Percentiles rank a stretch among this genome's conserved stretches.
Evolutionary conservation across 1,140 invertebrate genomes (phyloP).

Genomic region (Apis laboriosa): DNA sequence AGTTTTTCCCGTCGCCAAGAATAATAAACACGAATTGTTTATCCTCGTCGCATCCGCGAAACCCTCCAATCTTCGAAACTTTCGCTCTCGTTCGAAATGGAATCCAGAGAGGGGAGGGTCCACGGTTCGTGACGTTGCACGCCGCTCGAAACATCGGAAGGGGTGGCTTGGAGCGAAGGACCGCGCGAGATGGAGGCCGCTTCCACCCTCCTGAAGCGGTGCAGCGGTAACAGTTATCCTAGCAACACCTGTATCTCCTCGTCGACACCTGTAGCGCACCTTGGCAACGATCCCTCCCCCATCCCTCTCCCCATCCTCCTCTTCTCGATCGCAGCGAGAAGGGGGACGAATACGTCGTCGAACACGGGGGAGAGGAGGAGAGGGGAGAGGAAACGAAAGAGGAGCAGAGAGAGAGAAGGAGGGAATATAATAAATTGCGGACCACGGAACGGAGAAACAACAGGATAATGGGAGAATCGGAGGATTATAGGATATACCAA

Average conservation of each 20-base stretch:
- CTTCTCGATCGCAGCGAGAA: constrained; percentile 11
- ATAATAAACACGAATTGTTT: too few species aligned
- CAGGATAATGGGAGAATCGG: constrained; percentile 75
- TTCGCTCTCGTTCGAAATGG: constrained; percentile 19
- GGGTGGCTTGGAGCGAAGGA: background rate
- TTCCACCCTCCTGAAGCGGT: constrained; percentile 47
- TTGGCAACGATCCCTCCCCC: constrained; percentile 46
- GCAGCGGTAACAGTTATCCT: constrained; percentile 59
- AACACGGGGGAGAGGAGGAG: background rate
- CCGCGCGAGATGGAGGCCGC: constrained; percentile 32
- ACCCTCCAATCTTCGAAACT: constrained; percentile 55
- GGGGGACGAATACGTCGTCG: constrained; percentile 29
- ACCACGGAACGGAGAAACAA: constrained; percentile 70
- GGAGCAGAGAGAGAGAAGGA: constrained; percentile 10
- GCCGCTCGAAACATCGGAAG: background rate
- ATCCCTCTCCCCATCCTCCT: background rate
- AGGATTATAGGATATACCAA: constrained; percentile 68
- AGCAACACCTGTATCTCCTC: constrained; percentile 75
- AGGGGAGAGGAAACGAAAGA: background rate
- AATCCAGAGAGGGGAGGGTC: background rate
- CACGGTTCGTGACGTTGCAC: background rate
- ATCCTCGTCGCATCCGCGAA: constrained; percentile 8
- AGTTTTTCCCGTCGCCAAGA: constrained; percentile 31
- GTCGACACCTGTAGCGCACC: constrained; percentile 77
- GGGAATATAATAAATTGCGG: constrained; percentile 74